Evolutionary conservation across 2,888 invertebrate genomes (phyloP), one percentile per base, ranked within the genome.

Genomic region (Nymphalis c-album): DNA sequence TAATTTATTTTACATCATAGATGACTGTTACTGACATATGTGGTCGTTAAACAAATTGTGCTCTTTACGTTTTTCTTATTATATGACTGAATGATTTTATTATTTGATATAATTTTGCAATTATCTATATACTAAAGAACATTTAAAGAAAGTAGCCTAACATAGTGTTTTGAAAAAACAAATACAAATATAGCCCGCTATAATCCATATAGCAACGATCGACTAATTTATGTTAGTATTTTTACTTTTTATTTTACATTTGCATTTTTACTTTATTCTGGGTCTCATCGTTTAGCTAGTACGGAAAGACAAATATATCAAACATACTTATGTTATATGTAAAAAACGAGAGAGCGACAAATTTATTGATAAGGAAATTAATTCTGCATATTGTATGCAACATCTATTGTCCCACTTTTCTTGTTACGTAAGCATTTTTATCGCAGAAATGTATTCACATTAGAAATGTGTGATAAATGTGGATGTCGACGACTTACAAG

Each of bases 1-100:
- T 84, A 61, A 69, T 69, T 73, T 70, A 68, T 64, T 71, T 85
- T 84, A 84, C 85, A 84, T 84, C 83, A 84, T 79, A 75, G 76
- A 77, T n/a, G n/a, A n/a, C n/a, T n/a, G n/a, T n/a, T n/a, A n/a
- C 74, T 76, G 73, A 73, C 74, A 81, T 67, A 74, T 74, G 67
- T 66, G 67, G 63, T 48, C 40, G 51, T 60, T 47, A 60, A 53
- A 55, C 18, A 26, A 10, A 35, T 18, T 40, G 35, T 22, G 46
- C 45, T 50, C 47, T 55, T 26, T 48, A 35, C 5, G 26, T 51
- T 40, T 2, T 58, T 48, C n/a, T 59, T 10, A 22, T n/a, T 16
- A 53, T 31, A 48, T 53, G 4, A 46, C 16, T 60, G 2, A 40
- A 40, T 13, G 40, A 22, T 48, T 7, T 18, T 2, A n/a, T n/a